Percentiles rank a stretch among this genome's conserved stretches.
phyloP scores from a whole-genome alignment of 2,113 vertebrate species.

The Apeltes quadracus region DNA sequence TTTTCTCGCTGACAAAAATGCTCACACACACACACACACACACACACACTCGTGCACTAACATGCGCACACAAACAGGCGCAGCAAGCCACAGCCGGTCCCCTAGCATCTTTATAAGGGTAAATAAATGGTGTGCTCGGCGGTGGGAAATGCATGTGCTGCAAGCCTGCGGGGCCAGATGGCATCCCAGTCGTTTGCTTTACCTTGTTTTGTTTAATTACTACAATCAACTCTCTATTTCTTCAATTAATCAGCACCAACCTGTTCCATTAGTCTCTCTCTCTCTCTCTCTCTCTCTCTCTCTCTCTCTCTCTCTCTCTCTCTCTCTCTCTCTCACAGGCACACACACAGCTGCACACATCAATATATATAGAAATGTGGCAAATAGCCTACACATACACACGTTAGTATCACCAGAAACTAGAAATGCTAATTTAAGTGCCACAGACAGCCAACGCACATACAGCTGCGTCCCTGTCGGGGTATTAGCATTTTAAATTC shows the following conservation, averaged over 20 bases:
- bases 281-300: conserved; percentile 14
- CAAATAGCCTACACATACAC: conserved; percentile 6
- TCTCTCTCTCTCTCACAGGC: conserved; percentile 2
- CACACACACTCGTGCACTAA: conserved; percentile 5
- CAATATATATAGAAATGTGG: conserved; percentile 33
- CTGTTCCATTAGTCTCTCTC: conserved; percentile 91
- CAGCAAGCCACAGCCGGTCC: conserved; percentile 69
- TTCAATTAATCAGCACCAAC: conserved; percentile 99
- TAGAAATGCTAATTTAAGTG: conserved; percentile 1
- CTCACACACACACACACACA: conserved; percentile 7
- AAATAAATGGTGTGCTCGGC: conserved; percentile 93
- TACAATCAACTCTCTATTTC: conserved; percentile 99
- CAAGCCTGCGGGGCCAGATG: conserved; percentile 94
- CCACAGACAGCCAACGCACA: conserved; percentile 7
- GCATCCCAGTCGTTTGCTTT: conserved; percentile 97
- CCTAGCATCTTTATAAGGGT: conserved; percentile 86
- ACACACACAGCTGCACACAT: conserved; percentile 30
- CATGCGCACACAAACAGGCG: conserved; percentile 28
- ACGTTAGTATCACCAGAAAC: conserved; percentile 32
- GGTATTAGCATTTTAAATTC: conserved; percentile 91
- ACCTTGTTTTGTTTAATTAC: conserved; percentile 99
- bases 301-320: conserved; percentile 9
- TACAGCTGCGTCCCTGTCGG: conserved; percentile 82
- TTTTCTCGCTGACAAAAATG: conserved; percentile 36
- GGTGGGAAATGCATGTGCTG: conserved; percentile 89